Evolutionary conservation across 2,888 invertebrate genomes (phyloP), one percentile per base, ranked within the genome.

Genomic region (Monopis laevigella): DNA sequence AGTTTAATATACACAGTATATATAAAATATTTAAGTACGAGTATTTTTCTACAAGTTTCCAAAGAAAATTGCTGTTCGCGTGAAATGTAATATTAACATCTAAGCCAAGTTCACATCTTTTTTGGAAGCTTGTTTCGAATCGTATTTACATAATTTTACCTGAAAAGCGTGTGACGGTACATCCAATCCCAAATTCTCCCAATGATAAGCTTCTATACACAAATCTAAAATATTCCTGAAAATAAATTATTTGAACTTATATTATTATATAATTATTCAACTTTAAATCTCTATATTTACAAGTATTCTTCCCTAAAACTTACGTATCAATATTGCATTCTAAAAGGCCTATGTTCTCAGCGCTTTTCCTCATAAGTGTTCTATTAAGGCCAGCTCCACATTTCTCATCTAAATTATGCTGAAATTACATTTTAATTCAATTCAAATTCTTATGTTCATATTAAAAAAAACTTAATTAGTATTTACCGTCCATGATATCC

Each of bases 281-380:
- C n/a, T n/a, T n/a, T n/a, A n/a, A n/a, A n/a, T n/a, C n/a, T n/a
- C n/a, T n/a, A n/a, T n/a, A n/a, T n/a, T n/a, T n/a, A n/a, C n/a
- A n/a, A n/a, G n/a, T n/a, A n/a, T n/a, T n/a, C n/a, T n/a, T n/a
- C n/a, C n/a, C n/a, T n/a, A n/a, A n/a, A n/a, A 57, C 69, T 63
- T 61, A 88, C 88, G 84, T 83, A 62, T 93, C 91, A 50, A 93
- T 89, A 62, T 94, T 93, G 59, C 88, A 88, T 59, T 91, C 89
- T 45, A 94, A 61, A 35, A 90, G 70, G 0, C 89, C 89, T 12
- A 84, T 84, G 41, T 84, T 82, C 3, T 73, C 71, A 12, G 66
- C 59, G 56, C 89, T 90, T 46, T 86, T 86, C 45, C 85, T 72
- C 84, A 96, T 87, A 41, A 96, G 68, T 0, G 89, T 87, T 30